phyloP scores from a whole-genome alignment of 92 coral and sea anemone species.

The Phenganax marumi region DNA sequence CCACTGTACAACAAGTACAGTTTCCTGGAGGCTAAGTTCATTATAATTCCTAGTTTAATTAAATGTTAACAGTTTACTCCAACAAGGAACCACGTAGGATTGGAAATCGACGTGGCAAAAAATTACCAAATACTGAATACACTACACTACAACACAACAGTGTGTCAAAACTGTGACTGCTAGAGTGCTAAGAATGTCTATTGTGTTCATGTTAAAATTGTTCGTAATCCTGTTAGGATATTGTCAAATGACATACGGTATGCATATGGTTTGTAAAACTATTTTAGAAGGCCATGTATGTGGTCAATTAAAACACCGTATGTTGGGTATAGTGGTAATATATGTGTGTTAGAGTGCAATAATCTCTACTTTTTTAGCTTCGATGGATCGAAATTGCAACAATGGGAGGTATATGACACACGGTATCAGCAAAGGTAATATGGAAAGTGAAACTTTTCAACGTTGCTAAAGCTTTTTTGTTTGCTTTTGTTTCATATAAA shows the following conservation, averaged over 20 bases:
- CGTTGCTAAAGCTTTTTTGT: background rate
- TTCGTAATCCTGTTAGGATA: slow-evolving; percentile 3
- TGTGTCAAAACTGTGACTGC: background rate
- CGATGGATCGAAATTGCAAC: background rate
- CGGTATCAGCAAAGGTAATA: background rate
- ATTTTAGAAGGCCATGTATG: background rate
- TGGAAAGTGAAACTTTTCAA: background rate
- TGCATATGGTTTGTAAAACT: slow-evolving; percentile 5
- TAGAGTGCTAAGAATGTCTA: background rate
- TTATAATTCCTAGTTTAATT: background rate
- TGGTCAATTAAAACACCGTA: background rate
- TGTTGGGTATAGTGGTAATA: background rate
- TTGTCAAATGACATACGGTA: slow-evolving; percentile 21
- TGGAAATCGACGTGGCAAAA: background rate
- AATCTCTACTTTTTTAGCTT: background rate
- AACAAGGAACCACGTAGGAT: background rate
- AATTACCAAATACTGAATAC: background rate
- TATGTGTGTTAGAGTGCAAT: background rate
- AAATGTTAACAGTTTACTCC: background rate
- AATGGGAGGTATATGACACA: background rate
- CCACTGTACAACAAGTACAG: background rate
- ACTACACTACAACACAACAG: background rate
- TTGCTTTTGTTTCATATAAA: background rate
- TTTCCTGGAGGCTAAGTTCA: background rate
- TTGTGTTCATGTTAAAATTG: background rate